Evolutionary conservation across 2,797 vertebrate species (phyloP).

Genomic region (Pangasius krempfi): DNA sequence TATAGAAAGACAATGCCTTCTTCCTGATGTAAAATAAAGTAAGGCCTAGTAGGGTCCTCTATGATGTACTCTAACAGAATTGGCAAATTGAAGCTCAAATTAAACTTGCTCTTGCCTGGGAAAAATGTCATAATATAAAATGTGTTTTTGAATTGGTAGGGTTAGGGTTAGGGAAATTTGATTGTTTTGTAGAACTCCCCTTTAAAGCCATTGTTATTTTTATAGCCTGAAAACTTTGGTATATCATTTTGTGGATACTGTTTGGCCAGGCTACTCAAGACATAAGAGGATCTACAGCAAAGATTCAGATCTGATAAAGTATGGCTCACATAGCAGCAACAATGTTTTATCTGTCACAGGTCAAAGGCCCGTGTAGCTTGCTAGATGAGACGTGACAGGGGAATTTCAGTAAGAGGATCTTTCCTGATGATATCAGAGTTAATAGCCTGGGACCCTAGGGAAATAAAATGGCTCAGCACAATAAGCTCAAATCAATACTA

Average conservation of each 20-base stretch:
- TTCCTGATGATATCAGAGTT: constrained; percentile 65
- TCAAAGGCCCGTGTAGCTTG: constrained; percentile 54
- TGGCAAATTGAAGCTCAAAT: not conserved
- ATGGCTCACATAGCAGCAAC: constrained; percentile 48
- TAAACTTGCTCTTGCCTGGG: not conserved
- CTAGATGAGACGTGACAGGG: constrained; percentile 56
- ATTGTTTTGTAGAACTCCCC: not conserved
- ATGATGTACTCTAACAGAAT: not conserved
- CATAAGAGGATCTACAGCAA: constrained; percentile 5
- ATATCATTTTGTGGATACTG: not conserved
- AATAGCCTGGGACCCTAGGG: constrained; percentile 69
- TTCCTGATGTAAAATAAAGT: not conserved
- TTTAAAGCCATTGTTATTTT: constrained; percentile 2
- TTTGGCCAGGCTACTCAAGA: not conserved
- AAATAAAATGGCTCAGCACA: constrained; percentile 69
- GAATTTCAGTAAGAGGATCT: constrained; percentile 61
- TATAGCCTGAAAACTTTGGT: not conserved
- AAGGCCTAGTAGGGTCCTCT: not conserved
- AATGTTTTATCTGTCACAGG: constrained; percentile 58
- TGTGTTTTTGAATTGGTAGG: not conserved
- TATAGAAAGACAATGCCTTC: not conserved
- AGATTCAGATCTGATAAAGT: constrained; percentile 45
- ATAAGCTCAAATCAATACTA: constrained; percentile 80
- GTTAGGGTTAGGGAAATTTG: not conserved
- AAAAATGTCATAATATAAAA: constrained; percentile 7